phyloP scores from a whole-genome alignment of 2,797 vertebrate genomes.

The Diplodus sargus region DNA sequence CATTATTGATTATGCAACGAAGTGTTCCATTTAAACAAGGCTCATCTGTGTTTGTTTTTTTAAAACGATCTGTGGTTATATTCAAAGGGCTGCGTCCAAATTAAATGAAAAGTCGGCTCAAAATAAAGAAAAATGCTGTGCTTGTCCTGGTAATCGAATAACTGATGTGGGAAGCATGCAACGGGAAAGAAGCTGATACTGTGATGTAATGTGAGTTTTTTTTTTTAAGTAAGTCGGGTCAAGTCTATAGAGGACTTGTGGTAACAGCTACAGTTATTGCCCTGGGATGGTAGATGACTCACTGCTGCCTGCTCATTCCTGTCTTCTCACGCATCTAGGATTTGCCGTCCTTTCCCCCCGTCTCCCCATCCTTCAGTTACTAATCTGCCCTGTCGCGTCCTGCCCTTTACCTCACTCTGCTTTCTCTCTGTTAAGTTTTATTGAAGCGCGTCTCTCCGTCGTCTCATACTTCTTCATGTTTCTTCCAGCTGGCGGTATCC shows the following conservation, averaged over 20 bases:
- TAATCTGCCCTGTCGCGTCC: constrained; percentile 26
- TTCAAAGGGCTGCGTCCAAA: neutral
- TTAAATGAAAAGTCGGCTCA: neutral
- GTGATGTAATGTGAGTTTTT: neutral
- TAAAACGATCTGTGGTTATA: neutral
- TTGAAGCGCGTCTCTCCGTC: neutral
- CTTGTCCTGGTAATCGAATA: constrained; percentile 20
- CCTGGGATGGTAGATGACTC: constrained; percentile 64
- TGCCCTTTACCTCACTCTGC: constrained; percentile 26
- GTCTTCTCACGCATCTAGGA: constrained; percentile 61
- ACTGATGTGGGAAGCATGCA: constrained; percentile 4
- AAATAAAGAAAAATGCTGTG: neutral
- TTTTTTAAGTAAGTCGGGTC: constrained; percentile 14
- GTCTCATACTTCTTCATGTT: neutral
- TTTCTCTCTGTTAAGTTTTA: constrained; percentile 22
- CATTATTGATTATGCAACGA: no score
- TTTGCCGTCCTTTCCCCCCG: constrained; percentile 33
- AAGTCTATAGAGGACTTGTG: constrained; percentile 46
- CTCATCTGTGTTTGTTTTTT: neutral
- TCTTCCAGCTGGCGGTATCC: constrained; percentile 33
- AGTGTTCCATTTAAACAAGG: neutral
- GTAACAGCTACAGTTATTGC: constrained; percentile 53
- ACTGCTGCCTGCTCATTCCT: constrained; percentile 40
- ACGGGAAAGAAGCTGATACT: constrained; percentile 3
- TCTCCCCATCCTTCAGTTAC: constrained; percentile 8